A percentile compares a stretch with the other conserved stretches of the same genome.
Conservation (phyloP, 2,888 invertebrate species). For the Trachelus tabidus region DNA sequence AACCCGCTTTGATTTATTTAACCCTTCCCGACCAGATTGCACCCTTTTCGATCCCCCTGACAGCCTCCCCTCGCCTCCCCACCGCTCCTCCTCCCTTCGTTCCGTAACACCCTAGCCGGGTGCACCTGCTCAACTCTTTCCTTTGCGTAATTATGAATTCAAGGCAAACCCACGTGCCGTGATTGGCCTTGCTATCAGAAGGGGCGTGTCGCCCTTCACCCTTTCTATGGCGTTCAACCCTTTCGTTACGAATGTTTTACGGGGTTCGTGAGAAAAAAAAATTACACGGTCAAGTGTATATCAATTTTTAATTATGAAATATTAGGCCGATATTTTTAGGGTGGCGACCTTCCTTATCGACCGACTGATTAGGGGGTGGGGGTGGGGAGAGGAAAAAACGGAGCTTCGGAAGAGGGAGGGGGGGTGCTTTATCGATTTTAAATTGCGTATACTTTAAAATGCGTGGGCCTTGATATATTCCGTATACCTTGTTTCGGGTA, state of each 20-base stretch:
- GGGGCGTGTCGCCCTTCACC: conserved; percentile 44
- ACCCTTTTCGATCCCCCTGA: conserved; percentile 12
- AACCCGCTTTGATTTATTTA: conserved; percentile 50
- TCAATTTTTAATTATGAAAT: too few relatives aligned
- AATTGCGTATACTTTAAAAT: too few relatives aligned
- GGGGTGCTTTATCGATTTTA: too few relatives aligned
- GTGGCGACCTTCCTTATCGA: too few relatives aligned
- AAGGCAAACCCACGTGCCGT: conserved; percentile 39
- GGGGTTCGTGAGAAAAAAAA: too few relatives aligned
- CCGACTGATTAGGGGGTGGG: too few relatives aligned
- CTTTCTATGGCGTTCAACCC: conserved; percentile 38
- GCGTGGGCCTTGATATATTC: neutral
- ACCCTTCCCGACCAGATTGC: conserved; percentile 44
- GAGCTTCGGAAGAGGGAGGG: too few relatives aligned
- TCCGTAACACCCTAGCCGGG: conserved; percentile 9
- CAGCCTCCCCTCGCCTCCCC: conserved; percentile 29
- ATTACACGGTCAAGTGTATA: too few relatives aligned
- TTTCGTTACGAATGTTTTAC: conserved; percentile 24
- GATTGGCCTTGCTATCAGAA: conserved; percentile 47
- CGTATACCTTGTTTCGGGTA: neutral
- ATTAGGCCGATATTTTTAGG: too few relatives aligned
- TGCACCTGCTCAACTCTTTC: conserved; percentile 48
- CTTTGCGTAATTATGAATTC: conserved; percentile 52
- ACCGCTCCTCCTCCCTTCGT: conserved; percentile 33
- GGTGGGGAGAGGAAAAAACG: too few relatives aligned